Evolutionary conservation across 1,140 invertebrate genomes (phyloP).

Genomic region (Drosophila pseudoobscura): DNA sequence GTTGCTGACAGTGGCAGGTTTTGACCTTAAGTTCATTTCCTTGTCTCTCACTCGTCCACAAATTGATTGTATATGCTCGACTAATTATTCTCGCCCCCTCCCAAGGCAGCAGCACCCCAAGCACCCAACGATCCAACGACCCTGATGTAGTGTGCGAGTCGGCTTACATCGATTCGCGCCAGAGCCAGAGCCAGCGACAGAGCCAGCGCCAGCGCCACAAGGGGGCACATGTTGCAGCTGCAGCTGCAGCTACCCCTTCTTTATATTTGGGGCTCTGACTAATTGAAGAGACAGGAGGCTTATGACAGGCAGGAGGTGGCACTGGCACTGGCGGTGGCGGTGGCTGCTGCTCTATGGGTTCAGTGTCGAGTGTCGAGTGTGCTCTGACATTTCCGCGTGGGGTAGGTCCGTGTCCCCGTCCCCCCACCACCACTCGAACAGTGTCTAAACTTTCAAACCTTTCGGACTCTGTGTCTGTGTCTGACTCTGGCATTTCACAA

Average conservation of each 20-base stretch:
- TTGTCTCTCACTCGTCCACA: conserved; percentile 18
- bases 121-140: conserved; percentile 21
- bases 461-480: conserved; percentile 29
- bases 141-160: conserved; percentile 70
- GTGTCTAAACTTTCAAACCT: conserved; percentile 69
- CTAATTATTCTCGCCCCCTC: conserved; percentile 45
- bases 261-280: conserved; percentile 20
- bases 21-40: conserved; percentile 35
- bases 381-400: conserved; percentile 58
- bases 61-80: conserved; percentile 60
- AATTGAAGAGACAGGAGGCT: conserved; percentile 32
- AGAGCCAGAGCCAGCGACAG: no score
- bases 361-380: conserved; percentile 17
- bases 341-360: conserved; percentile 38
- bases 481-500: conserved; percentile 56
- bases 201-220: no score
- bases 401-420: conserved; percentile 28
- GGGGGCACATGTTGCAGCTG: conserved; percentile 4
- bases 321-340: neutral
- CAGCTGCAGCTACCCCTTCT: neutral
- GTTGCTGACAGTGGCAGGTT: conserved; percentile 5
- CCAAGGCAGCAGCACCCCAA: neutral
- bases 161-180: conserved; percentile 64
- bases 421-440: conserved; percentile 20
- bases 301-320: conserved; percentile 1